Conservation (phyloP, 2,113 vertebrate species). For the Casuarius casuarius region DNA sequence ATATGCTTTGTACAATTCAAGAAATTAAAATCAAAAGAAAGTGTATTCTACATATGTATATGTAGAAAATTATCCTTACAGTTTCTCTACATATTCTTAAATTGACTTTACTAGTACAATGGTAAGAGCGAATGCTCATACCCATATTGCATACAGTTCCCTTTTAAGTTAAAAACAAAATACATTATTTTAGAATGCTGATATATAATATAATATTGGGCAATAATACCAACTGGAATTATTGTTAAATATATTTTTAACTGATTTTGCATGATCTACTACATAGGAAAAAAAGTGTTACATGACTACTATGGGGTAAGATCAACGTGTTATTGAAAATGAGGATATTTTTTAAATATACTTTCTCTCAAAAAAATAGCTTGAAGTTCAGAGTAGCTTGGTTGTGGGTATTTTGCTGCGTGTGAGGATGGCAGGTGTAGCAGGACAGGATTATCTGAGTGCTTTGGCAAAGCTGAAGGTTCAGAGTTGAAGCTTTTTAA, state of each 20-base stretch:
- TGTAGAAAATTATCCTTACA: neutral
- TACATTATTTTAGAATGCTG: neutral
- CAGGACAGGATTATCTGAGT: neutral
- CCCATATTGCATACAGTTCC: neutral
- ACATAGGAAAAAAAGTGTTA: too few species aligned
- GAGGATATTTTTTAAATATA: rapidly evolving
- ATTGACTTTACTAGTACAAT: neutral
- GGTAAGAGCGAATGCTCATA: neutral
- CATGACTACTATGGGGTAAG: rapidly evolving
- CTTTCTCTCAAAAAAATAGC: rapidly evolving
- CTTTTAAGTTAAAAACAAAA: slow-evolving; percentile 1
- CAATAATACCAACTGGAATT: neutral
- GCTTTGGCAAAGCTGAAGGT: neutral
- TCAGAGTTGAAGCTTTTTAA: neutral
- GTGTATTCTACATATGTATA: neutral
- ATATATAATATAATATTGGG: neutral
- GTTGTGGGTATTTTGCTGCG: neutral
- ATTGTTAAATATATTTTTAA: neutral
- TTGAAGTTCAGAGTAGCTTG: neutral
- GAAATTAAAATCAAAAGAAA: neutral
- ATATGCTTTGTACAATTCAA: neutral
- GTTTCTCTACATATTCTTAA: neutral
- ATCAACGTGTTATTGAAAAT: rapidly evolving
- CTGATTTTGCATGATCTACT: rapidly evolving
- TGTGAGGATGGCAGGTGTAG: neutral